phyloP scores from a whole-genome alignment of 2,797 vertebrate genomes.

The Tangara arthus region DNA sequence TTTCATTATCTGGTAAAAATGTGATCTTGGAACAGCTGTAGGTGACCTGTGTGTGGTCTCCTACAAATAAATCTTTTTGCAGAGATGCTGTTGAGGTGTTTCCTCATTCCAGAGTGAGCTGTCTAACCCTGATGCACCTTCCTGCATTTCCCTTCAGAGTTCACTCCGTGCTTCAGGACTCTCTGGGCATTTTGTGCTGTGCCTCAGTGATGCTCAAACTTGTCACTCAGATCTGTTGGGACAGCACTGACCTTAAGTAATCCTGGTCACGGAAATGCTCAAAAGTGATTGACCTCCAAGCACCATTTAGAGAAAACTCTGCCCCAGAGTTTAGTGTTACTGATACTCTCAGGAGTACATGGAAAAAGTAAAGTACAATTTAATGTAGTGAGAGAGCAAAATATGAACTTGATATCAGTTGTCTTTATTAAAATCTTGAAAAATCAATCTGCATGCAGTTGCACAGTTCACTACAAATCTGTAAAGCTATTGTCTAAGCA shows the following conservation, averaged over 20 bases:
- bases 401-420: background rate
- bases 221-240: background rate
- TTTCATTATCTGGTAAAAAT: background rate
- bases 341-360: background rate
- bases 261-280: background rate
- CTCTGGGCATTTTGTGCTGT: background rate
- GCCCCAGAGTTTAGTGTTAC: background rate
- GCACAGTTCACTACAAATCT: background rate
- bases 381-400: background rate
- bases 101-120: background rate
- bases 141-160: background rate
- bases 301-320: background rate
- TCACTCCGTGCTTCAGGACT: background rate
- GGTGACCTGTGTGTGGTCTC: background rate
- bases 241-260: background rate
- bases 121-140: background rate
- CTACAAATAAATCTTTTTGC: background rate
- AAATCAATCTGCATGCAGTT: background rate
- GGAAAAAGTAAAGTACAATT: background rate
- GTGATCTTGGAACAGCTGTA: background rate
- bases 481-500: accelerated
- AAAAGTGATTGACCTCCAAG: background rate
- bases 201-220: background rate
- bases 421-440: background rate
- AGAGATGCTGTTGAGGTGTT: background rate